Conservation (phyloP, 2,113 vertebrate species). For the Probosciger aterrimus region DNA sequence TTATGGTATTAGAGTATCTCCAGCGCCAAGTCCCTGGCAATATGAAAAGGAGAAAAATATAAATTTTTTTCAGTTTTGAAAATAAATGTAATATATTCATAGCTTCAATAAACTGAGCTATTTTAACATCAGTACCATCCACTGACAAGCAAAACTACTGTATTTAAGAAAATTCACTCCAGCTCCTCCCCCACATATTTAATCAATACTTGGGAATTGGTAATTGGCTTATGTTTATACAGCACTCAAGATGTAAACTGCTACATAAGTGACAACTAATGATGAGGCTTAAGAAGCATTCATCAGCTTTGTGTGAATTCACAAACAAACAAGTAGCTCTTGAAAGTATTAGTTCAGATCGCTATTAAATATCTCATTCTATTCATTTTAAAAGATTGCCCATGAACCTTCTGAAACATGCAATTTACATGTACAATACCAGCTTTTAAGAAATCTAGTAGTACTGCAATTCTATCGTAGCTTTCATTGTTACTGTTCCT, state of each 20-base stretch:
- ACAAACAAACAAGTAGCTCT: slow-evolving; percentile 45
- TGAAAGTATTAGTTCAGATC: not conserved
- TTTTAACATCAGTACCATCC: not conserved
- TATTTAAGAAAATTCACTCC: not conserved
- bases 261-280: not conserved
- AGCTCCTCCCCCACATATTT: not conserved
- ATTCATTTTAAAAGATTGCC: slow-evolving; percentile 16
- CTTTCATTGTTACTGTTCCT: slow-evolving; percentile 7
- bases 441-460: not conserved
- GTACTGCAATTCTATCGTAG: not conserved
- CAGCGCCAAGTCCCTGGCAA: not conserved
- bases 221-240: slow-evolving; percentile 50
- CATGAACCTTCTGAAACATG: not conserved
- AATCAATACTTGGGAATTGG: slow-evolving; percentile 7
- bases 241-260: slow-evolving; percentile 28
- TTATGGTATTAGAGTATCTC: not conserved
- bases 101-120: not conserved
- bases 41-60: not conserved
- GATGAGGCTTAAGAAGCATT: slow-evolving; percentile 5
- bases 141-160: not conserved
- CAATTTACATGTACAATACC: slow-evolving; percentile 35
- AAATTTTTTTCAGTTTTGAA: not conserved
- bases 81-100: not conserved
- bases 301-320: slow-evolving; percentile 24
- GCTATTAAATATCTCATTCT: slow-evolving; percentile 20